A percentile compares a stretch with the other conserved stretches of the same genome.
Conservation (phyloP, 2,888 invertebrate species). For the Protophormia terraenovae region DNA sequence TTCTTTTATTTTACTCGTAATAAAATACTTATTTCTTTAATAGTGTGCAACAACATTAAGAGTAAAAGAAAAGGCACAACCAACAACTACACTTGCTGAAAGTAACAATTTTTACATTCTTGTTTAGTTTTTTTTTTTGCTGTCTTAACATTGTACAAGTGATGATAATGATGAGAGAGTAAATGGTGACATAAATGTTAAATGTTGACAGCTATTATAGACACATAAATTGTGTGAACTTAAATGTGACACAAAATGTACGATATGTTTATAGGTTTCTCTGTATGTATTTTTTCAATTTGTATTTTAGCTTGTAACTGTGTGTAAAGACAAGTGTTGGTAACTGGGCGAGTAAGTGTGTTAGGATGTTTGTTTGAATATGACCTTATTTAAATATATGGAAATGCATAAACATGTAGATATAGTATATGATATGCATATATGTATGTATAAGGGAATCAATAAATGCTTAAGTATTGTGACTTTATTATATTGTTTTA, state of each 20-base stretch:
- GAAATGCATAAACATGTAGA: no score
- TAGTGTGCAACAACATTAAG: neutral
- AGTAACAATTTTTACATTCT: neutral
- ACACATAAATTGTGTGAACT: slow-evolving; percentile 21
- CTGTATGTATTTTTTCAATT: neutral
- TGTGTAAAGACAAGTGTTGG: neutral
- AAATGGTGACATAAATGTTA: slow-evolving; percentile 56
- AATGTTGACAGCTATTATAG: slow-evolving; percentile 51
- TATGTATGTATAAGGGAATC: no score
- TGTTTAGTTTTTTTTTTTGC: neutral
- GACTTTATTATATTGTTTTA: no score
- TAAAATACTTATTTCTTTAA: neutral
- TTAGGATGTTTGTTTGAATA: neutral
- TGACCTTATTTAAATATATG: neutral
- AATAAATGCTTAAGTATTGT: no score
- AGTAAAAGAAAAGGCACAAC: neutral
- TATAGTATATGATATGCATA: no score
- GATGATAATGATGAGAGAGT: slow-evolving; percentile 48
- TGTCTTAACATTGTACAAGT: neutral
- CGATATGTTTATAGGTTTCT: neutral
- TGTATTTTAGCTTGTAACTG: neutral
- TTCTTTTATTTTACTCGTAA: neutral
- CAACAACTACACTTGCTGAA: neutral
- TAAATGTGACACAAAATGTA: slow-evolving; percentile 22
- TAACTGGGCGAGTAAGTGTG: neutral